Conservation (phyloP, 2,888 invertebrate species). For the Piscicola geometra region DNA sequence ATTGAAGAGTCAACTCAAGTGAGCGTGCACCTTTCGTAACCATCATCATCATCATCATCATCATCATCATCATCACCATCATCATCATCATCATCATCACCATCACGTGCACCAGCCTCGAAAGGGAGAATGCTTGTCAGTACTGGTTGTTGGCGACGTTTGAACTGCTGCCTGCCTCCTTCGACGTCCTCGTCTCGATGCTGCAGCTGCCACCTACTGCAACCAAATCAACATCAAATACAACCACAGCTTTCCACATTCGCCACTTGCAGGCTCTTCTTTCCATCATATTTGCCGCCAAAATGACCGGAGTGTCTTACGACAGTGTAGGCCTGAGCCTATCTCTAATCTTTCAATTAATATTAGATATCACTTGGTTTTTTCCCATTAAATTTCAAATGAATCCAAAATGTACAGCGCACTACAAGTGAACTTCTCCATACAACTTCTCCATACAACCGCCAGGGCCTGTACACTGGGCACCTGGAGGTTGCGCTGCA, state of each 20-base stretch:
- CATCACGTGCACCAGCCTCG: background rate
- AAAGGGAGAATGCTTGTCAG: conserved; percentile 18
- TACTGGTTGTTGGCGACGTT: conserved; percentile 17
- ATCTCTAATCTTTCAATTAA: no score
- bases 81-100: background rate
- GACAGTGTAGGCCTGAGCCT: conserved; percentile 8
- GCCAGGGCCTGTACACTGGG: background rate
- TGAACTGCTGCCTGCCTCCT: background rate
- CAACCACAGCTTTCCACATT: conserved; percentile 42
- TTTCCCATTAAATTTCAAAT: no score
- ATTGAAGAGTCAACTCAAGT: no score
- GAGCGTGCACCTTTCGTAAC: no score
- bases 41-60: background rate
- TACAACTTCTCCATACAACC: no score
- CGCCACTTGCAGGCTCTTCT: conserved; percentile 15
- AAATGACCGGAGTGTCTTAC: background rate
- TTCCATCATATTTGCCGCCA: conserved; percentile 31
- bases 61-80: background rate
- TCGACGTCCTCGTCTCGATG: background rate
- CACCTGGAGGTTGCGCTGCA: conserved; percentile 40
- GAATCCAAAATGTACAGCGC: no score
- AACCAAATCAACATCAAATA: background rate
- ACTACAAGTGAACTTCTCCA: no score
- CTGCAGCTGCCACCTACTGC: background rate
- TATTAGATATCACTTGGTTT: no score